Evolutionary conservation across 2,113 vertebrate genomes (phyloP).

Genomic region (Petrocephalus zakoni): DNA sequence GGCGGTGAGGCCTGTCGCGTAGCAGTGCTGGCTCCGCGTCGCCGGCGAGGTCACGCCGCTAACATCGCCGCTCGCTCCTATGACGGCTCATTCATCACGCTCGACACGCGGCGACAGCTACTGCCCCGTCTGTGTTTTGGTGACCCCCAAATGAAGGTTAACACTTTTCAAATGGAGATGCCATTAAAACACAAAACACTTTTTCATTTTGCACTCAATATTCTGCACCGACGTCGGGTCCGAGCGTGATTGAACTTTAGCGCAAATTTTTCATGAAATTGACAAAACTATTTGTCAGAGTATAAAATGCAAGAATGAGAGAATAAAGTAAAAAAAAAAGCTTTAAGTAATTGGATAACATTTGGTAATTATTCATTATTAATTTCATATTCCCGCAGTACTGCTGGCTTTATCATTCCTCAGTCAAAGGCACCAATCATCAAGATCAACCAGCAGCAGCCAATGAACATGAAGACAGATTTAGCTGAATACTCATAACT

Average conservation of each 20-base stretch:
- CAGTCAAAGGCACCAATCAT: neutral
- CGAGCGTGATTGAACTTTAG: neutral
- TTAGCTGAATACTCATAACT: neutral
- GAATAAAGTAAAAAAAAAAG: neutral
- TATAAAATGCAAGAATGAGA: neutral
- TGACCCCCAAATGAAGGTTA: constrained; percentile 46
- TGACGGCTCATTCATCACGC: constrained; percentile 56
- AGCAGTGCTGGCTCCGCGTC: constrained; percentile 29
- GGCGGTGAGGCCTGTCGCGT: constrained; percentile 35
- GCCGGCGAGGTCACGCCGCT: constrained; percentile 49
- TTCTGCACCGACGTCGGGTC: constrained; percentile 27
- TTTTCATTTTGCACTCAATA: constrained; percentile 48
- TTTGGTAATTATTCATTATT: neutral
- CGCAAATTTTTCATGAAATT: neutral
- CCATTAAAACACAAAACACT: neutral
- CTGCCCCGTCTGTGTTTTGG: constrained; percentile 40
- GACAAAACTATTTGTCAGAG: neutral
- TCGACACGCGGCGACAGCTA: constrained; percentile 45
- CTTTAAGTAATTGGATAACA: neutral
- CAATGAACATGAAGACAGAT: neutral
- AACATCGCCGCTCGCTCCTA: constrained; percentile 38
- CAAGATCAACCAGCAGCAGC: neutral
- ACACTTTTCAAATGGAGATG: constrained; percentile 34
- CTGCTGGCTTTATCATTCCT: neutral
- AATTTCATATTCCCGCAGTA: neutral